These are phyloP conservation scores for Isurus oxyrinchus DNA, from an alignment of 2,113 vertebrate species.

Conservation along the genomic window DNA sequence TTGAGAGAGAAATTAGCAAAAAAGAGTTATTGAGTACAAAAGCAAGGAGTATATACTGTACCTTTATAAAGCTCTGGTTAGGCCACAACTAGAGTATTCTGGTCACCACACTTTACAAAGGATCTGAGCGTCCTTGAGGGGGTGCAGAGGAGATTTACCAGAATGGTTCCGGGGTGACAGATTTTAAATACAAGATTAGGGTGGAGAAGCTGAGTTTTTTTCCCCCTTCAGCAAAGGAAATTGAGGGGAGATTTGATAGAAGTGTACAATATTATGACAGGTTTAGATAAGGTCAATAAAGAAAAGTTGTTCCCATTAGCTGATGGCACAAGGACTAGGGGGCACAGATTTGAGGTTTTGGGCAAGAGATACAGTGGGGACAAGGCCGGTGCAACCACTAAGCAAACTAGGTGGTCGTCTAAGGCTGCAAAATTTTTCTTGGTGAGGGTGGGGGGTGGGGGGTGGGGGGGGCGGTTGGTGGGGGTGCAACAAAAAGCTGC, in stretches of 20 bases:
- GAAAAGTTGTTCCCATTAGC: background rate
- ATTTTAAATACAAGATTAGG: background rate
- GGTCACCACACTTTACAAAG: background rate
- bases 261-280: background rate
- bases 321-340: too few species aligned
- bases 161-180: background rate
- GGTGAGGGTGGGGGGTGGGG: too few species aligned
- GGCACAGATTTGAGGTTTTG: too few species aligned
- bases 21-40: background rate
- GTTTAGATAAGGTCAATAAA: background rate
- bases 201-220: too few species aligned
- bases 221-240: too few species aligned
- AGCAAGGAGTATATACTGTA: background rate
- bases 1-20: too few species aligned
- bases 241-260: background rate
- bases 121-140: background rate
- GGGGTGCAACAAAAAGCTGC: too few species aligned
- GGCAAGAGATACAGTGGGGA: too few species aligned
- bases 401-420: too few species aligned
- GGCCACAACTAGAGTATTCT: background rate
- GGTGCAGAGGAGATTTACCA: background rate
- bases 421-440: too few species aligned
- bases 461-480: too few species aligned
- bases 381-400: too few species aligned
- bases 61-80: background rate